These are phyloP conservation scores for Rafetus swinhoei DNA, from an alignment of 2,113 vertebrate species.

Conservation along the genomic window DNA sequence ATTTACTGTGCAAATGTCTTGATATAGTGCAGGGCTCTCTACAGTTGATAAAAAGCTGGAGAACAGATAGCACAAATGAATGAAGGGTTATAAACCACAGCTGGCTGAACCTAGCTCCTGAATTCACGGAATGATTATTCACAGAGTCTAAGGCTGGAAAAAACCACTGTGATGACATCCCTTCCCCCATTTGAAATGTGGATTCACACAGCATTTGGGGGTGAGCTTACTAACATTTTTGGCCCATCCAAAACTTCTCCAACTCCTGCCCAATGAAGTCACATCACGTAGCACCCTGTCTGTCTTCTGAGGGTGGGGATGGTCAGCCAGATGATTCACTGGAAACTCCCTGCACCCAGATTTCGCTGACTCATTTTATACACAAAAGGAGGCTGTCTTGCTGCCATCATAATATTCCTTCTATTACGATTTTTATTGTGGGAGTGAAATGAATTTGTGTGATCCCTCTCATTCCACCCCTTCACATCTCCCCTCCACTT, in stretches of 20 bases:
- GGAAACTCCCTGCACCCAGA: background rate
- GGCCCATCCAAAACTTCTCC: background rate
- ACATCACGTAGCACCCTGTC: background rate
- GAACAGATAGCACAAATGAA: background rate
- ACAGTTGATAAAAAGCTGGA: background rate
- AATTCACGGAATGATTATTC: background rate
- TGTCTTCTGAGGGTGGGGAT: background rate
- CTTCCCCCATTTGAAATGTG: background rate
- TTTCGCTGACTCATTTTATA: background rate
- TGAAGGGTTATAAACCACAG: background rate
- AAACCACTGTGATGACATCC: background rate
- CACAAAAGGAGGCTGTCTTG: background rate
- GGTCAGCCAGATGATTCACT: background rate
- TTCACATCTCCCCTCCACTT: background rate
- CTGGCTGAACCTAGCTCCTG: background rate
- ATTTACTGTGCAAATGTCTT: background rate
- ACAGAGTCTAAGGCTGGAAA: background rate
- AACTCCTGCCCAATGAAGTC: background rate
- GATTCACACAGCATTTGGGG: background rate
- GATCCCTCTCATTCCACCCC: background rate
- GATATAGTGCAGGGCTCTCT: background rate
- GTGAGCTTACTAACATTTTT: background rate
- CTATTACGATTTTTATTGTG: background rate
- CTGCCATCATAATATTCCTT: accelerated
- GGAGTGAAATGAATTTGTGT: accelerated